phyloP scores from a whole-genome alignment of 2,888 invertebrate species.

The Phasia obesa region DNA sequence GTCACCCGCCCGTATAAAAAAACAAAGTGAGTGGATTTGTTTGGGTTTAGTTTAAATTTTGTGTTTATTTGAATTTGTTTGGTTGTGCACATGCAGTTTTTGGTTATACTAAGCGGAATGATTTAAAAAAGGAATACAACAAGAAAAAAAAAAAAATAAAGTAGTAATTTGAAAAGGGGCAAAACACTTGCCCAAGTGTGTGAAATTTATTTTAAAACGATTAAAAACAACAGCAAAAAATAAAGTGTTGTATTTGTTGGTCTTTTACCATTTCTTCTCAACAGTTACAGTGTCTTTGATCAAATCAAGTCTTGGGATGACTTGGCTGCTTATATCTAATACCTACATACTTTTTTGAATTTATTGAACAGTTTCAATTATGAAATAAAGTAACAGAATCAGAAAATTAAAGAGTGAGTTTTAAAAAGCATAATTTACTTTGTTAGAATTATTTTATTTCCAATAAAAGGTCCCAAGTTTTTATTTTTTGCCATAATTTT shows the following conservation, averaged over 20 bases:
- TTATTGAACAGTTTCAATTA: too few relatives aligned
- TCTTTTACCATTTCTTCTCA: not conserved
- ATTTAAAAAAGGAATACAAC: conserved; percentile 20
- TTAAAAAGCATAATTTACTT: not conserved
- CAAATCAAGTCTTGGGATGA: not conserved
- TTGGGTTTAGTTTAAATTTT: conserved; percentile 14
- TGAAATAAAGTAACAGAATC: not conserved
- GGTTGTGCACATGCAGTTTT: conserved; percentile 45
- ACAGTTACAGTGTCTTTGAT: not conserved
- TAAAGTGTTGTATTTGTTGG: conserved; percentile 11
- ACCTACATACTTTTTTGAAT: too few relatives aligned
- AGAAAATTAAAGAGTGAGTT: not conserved
- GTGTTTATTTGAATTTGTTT: conserved; percentile 6
- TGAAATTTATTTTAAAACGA: conserved; percentile 43
- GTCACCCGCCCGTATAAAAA: conserved; percentile 54
- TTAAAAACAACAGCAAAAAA: conserved; percentile 36
- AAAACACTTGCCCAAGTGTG: conserved; percentile 43
- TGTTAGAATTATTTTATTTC: not conserved
- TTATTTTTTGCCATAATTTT: conserved; percentile 15
- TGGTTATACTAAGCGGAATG: not conserved
- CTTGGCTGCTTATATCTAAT: conserved; percentile 11
- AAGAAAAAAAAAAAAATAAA: conserved; percentile 19
- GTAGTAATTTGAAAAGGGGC: conserved; percentile 35
- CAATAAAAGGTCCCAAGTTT: too few relatives aligned
- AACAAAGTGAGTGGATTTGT: conserved; percentile 46